Percentiles rank a stretch among this genome's conserved stretches.
These are phyloP conservation scores for Drosophila orosa DNA, from an alignment of 1,140 invertebrate genomes.

Conservation along the genomic window DNA sequence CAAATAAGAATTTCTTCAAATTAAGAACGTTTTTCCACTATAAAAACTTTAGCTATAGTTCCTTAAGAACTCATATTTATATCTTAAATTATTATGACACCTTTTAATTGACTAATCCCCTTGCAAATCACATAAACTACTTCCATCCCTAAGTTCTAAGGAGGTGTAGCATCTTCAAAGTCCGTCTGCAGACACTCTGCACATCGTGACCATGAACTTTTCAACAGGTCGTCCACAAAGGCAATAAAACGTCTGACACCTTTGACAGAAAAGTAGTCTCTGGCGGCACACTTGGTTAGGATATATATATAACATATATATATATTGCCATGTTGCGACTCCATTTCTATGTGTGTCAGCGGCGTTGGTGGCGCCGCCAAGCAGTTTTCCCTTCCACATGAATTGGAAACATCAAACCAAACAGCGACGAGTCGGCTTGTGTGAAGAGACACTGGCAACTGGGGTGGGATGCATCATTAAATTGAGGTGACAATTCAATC, in stretches of 20 bases:
- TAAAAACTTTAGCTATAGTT: background rate
- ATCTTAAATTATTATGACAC: background rate
- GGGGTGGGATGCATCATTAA: conserved; percentile 55
- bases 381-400: conserved; percentile 16
- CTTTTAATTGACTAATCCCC: conserved; percentile 30
- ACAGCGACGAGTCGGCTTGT: conserved; percentile 34
- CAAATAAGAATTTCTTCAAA: background rate
- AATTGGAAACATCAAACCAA: conserved; percentile 57
- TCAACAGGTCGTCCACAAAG: conserved; percentile 69
- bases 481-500: conserved; percentile 80
- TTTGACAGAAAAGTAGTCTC: conserved; percentile 52
- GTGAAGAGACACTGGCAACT: conserved; percentile 40
- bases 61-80: background rate
- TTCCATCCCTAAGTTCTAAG: conserved; percentile 22
- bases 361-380: conserved; percentile 54
- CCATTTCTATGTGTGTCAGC: conserved; percentile 42
- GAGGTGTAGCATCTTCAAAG: conserved; percentile 28
- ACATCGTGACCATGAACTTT: conserved; percentile 72
- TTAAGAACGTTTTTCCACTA: background rate
- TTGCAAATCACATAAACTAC: conserved; percentile 17
- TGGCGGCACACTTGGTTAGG: conserved; percentile 24
- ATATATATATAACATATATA: conserved; percentile 15
- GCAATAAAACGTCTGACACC: conserved; percentile 79
- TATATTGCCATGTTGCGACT: conserved; percentile 13
- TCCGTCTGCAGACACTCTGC: conserved; percentile 8